Percentiles rank a stretch among this genome's conserved stretches.
These are phyloP conservation scores for Pteria penguin DNA, from an alignment of 2,888 invertebrate species.

Conservation along the genomic window DNA sequence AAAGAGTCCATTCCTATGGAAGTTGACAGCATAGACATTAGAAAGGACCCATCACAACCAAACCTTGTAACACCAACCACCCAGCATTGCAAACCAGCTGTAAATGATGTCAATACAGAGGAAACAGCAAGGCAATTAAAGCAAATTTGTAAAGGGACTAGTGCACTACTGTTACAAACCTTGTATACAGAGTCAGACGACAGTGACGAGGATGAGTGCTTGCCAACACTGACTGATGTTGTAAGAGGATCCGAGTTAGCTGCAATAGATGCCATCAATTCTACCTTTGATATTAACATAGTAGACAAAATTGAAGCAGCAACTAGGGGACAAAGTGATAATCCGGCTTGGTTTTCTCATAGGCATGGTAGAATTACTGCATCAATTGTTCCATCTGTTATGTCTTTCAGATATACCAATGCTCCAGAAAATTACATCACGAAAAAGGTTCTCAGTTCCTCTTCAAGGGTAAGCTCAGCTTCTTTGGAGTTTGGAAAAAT, in stretches of 20 bases:
- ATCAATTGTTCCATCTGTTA: constrained; percentile 9
- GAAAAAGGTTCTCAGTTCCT: not conserved
- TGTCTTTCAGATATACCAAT: not conserved
- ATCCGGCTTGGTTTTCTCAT: constrained; percentile 17
- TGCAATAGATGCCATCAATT: not conserved
- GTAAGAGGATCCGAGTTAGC: not conserved
- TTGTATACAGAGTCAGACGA: constrained; percentile 4
- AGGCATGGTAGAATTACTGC: constrained; percentile 30
- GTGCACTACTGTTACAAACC: not conserved
- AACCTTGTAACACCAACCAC: not conserved
- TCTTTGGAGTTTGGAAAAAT: constrained; percentile 5
- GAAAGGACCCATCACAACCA: constrained; percentile 7
- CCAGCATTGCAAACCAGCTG: not conserved
- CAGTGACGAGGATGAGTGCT: not conserved
- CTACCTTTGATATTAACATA: not conserved
- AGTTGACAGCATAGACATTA: constrained; percentile 2
- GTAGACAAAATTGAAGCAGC: constrained; percentile 8
- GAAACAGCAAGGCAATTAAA: not conserved
- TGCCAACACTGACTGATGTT: not conserved
- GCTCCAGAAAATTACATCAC: constrained; percentile 18
- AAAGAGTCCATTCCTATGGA: not conserved
- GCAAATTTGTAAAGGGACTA: constrained; percentile 4
- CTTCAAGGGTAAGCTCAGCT: not conserved
- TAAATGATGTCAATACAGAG: not conserved
- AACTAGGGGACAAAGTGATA: constrained; percentile 7